Percentiles rank a stretch among this genome's conserved stretches.
Evolutionary conservation across 1,140 invertebrate species (phyloP).

Genomic region (Scaptodrosophila lebanonensis): DNA sequence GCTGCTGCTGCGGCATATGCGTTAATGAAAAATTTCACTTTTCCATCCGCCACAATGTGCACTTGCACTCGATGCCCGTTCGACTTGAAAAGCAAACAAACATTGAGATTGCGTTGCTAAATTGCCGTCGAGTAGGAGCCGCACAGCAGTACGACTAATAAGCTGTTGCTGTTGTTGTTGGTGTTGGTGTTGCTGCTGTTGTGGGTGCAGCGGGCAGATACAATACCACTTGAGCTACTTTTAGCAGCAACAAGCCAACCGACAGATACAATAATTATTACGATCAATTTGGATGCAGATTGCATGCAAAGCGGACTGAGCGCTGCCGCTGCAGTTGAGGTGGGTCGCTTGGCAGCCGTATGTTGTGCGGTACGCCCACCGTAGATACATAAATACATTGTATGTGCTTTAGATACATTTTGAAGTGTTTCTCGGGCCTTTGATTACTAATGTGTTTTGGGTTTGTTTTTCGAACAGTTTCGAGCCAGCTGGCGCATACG

Average conservation of each 20-base stretch:
- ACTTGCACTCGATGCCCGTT: slow-evolving; percentile 5
- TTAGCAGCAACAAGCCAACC: slow-evolving; percentile 46
- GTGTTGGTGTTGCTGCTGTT: slow-evolving; percentile 5
- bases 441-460: slow-evolving; percentile 29
- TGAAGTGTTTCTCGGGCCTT: slow-evolving; percentile 25
- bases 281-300: slow-evolving; percentile 74
- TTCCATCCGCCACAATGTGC: slow-evolving; percentile 39
- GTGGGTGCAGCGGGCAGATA: slow-evolving; percentile 22
- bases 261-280: slow-evolving; percentile 72
- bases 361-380: slow-evolving; percentile 43
- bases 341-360: slow-evolving; percentile 32
- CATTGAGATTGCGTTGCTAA: not conserved
- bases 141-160: no score
- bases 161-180: no score
- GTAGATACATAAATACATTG: slow-evolving; percentile 26
- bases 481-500: no score
- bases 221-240: slow-evolving; percentile 73
- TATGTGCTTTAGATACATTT: slow-evolving; percentile 9
- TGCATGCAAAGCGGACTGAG: slow-evolving; percentile 44
- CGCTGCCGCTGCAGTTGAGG: slow-evolving; percentile 55
- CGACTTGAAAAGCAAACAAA: slow-evolving; percentile 39
- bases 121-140: no score
- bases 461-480: slow-evolving; percentile 39
- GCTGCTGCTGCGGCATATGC: slow-evolving; percentile 12
- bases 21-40: slow-evolving; percentile 73